Percentiles rank a stretch among this genome's conserved stretches.
phyloP scores from a whole-genome alignment of 92 coral and sea anemone species.

The Epizoanthus rinbou region DNA sequence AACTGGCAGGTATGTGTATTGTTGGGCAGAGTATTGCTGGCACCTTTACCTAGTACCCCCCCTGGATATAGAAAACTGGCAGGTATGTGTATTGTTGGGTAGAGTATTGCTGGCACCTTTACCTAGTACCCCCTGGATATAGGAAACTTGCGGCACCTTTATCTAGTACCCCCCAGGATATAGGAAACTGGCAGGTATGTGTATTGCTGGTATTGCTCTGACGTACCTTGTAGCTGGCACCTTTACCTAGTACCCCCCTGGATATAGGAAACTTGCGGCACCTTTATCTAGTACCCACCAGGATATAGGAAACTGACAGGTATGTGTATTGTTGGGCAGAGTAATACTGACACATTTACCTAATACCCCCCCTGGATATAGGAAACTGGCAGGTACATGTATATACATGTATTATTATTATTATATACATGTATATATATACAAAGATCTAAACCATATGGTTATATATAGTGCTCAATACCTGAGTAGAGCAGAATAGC shows the following conservation, averaged over 20 bases:
- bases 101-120: too few relatives aligned
- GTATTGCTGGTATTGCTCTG: too few relatives aligned
- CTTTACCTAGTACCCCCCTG: constrained; percentile 48
- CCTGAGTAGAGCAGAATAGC: too few relatives aligned
- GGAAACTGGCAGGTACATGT: constrained; percentile 81
- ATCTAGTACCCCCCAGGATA: constrained; percentile 59
- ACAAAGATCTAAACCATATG: too few relatives aligned
- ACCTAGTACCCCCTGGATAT: constrained; percentile 63
- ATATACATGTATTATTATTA: too few relatives aligned
- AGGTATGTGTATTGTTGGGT: constrained; percentile 52
- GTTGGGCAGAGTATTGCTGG: too few relatives aligned
- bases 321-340: constrained; percentile 15
- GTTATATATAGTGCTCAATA: too few relatives aligned
- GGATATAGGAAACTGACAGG: constrained; percentile 90
- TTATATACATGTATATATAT: too few relatives aligned
- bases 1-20: constrained; percentile 72
- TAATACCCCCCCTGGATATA: constrained; percentile 63
- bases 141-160: constrained; percentile 62
- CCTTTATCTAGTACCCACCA: constrained; percentile 55
- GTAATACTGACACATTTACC: background rate
- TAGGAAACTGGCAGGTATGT: constrained; percentile 82
- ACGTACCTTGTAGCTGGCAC: too few relatives aligned
- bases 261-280: constrained; percentile 62
- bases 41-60: background rate
- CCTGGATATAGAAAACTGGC: constrained; percentile 90